A percentile compares a stretch with the other conserved stretches of the same genome.
Evolutionary conservation across 1,140 invertebrate species (phyloP).

Genomic region (Pristionchus pacificus): DNA sequence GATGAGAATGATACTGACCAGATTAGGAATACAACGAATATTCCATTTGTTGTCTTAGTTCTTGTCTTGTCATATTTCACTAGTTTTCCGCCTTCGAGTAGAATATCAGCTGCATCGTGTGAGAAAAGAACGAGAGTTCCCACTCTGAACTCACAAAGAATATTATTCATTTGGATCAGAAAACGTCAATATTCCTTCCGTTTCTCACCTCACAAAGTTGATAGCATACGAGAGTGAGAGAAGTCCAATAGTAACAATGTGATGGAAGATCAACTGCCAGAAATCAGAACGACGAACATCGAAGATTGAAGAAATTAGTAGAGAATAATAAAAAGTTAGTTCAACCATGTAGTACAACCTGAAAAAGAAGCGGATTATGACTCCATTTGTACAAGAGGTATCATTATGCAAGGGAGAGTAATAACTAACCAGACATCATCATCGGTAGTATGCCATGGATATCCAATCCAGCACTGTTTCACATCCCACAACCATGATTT

Average conservation of each 20-base stretch:
- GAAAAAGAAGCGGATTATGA: slow-evolving; percentile 34
- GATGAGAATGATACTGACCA: slow-evolving; percentile 41
- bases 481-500: slow-evolving; percentile 46
- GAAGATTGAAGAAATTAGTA: slow-evolving; percentile 63
- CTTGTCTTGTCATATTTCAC: slow-evolving; percentile 84
- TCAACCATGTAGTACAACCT: slow-evolving; percentile 96
- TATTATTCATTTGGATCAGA: background rate
- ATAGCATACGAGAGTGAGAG: slow-evolving; percentile 87
- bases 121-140: slow-evolving; percentile 86
- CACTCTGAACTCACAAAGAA: slow-evolving; percentile 63
- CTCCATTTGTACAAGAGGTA: background rate
- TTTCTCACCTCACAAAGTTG: slow-evolving; percentile 70
- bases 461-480: slow-evolving; percentile 45
- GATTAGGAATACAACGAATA: slow-evolving; percentile 76
- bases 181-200: background rate
- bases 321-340: slow-evolving; percentile 87
- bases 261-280: slow-evolving; percentile 96
- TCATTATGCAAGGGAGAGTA: background rate
- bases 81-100: slow-evolving; percentile 83
- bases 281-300: slow-evolving; percentile 68
- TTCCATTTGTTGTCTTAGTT: slow-evolving; percentile 72
- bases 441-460: slow-evolving; percentile 42
- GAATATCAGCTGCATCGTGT: slow-evolving; percentile 89
- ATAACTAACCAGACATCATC: slow-evolving; percentile 34
- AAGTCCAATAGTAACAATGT: slow-evolving; percentile 81